Evolutionary conservation across 2,888 invertebrate genomes (phyloP).

Genomic region (Chorisops tibialis): DNA sequence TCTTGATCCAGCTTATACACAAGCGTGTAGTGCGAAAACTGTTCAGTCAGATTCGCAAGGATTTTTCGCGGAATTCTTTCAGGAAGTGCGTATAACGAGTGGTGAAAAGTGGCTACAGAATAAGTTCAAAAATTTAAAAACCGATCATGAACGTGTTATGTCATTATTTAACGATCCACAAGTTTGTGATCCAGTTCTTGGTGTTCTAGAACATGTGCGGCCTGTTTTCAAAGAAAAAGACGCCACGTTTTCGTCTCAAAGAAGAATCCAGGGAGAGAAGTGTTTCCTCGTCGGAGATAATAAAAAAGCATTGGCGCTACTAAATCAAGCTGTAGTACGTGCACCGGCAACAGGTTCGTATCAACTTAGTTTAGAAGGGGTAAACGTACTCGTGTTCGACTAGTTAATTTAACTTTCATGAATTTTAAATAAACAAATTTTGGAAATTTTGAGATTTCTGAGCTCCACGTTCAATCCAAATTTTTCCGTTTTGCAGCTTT

Average conservation of each 20-base stretch:
- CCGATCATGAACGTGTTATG: conserved; percentile 59
- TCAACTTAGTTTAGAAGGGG: no score
- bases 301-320: conserved; percentile 60
- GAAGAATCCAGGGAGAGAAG: conserved; percentile 62
- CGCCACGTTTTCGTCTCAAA: conserved; percentile 59
- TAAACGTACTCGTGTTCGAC: no score
- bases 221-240: conserved; percentile 67
- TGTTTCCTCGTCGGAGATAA: conserved; percentile 57
- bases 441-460: no score
- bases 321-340: conserved; percentile 70
- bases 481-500: no score
- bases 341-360: conserved; percentile 69
- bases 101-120: conserved; percentile 60
- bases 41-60: conserved; percentile 71
- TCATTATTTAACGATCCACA: conserved; percentile 51
- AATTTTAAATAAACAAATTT: no score
- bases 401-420: no score
- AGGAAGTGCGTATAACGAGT: conserved; percentile 54
- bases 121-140: conserved; percentile 59
- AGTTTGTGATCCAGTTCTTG: conserved; percentile 54
- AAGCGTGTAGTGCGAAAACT: conserved; percentile 70
- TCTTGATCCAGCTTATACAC: conserved; percentile 56
- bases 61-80: conserved; percentile 67
- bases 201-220: conserved; percentile 64
- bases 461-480: no score